phyloP scores from a whole-genome alignment of 2,888 invertebrate species.

The Tholera decimalis region DNA sequence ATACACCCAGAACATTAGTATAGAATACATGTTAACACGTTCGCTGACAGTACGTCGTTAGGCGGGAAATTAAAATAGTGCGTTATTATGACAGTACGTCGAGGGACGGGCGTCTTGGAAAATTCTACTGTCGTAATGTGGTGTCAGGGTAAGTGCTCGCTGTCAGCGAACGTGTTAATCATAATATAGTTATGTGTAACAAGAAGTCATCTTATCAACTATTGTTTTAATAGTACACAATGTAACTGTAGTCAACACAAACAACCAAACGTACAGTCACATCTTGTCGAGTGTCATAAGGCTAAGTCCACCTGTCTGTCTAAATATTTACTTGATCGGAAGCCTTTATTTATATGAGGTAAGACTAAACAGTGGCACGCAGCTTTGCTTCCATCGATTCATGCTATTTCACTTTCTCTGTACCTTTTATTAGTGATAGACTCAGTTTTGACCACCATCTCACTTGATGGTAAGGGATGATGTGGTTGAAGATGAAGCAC shows the following conservation, averaged over 20 bases:
- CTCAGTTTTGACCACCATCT: too few relatives aligned
- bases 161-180: background rate
- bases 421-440: too few relatives aligned
- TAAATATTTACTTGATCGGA: slow-evolving; percentile 31
- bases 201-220: slow-evolving; percentile 21
- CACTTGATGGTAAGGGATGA: too few relatives aligned
- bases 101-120: too few relatives aligned
- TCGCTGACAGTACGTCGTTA: too few relatives aligned
- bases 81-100: too few relatives aligned
- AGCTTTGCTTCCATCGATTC: background rate
- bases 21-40: too few relatives aligned
- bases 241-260: slow-evolving; percentile 12
- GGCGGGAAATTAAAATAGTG: too few relatives aligned
- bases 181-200: background rate
- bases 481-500: too few relatives aligned
- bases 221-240: slow-evolving; percentile 9
- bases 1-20: too few relatives aligned
- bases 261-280: slow-evolving; percentile 19
- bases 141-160: background rate
- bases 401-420: too few relatives aligned
- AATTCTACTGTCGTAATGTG: too few relatives aligned
- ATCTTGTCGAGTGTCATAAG: slow-evolving; percentile 18
- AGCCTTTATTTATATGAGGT: slow-evolving; percentile 3
- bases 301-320: slow-evolving; percentile 6
- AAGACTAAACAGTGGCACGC: background rate